Base-by-base conservation (phyloP, 2,113 vertebrate species). In the Hippolais icterina region DNA sequence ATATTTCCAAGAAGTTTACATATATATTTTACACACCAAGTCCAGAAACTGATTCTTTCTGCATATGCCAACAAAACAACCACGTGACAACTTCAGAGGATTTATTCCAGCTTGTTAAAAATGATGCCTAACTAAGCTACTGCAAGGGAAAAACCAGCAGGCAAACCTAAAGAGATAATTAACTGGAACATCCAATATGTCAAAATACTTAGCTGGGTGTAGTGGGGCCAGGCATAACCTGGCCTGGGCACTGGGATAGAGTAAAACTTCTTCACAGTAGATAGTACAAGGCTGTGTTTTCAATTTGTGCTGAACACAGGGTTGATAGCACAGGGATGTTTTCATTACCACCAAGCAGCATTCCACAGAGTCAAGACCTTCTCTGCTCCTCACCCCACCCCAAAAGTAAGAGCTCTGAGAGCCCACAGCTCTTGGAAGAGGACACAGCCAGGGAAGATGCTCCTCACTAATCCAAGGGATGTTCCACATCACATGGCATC, bases 401-500 rank as follows among this genome's bases (percentile, higher is more conserved):
- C 29, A 61, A 10, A 46, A 49, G n/a, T 0, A 1, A 61, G 15
- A 2, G 11, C 17, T 27, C 23, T 74, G 31, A 33, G 16, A n/a
- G 19, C 13, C 10, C 28, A 82, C 35, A 84, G 39, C 21, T 46
- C 6, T 0, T 49, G 37, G 27, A 46, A 80, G 37, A 16, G 12
- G 25, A 61, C 52, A 42, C 25, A 52, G 65, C 8, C 1, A 2
- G 7, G 17, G 44, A 50, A 83, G 39, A 25, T n/a, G 56, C 42
- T 12, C 27, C 29, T 79, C 84, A 35, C 6, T 29, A 68, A 65
- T 23, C 29, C 4, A 41, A 79, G 15, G 33, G 18, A n/a, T 41
- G 37, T 12, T 15, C 31, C 78, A 35, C 4, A 66, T 6, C 16
- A 20, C 11, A 33, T 0, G 6, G 14, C 1, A 2, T 39, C 21